Evolutionary conservation across 92 coral and sea anemone species (phyloP).

Genomic region (Siderastrea siderea): DNA sequence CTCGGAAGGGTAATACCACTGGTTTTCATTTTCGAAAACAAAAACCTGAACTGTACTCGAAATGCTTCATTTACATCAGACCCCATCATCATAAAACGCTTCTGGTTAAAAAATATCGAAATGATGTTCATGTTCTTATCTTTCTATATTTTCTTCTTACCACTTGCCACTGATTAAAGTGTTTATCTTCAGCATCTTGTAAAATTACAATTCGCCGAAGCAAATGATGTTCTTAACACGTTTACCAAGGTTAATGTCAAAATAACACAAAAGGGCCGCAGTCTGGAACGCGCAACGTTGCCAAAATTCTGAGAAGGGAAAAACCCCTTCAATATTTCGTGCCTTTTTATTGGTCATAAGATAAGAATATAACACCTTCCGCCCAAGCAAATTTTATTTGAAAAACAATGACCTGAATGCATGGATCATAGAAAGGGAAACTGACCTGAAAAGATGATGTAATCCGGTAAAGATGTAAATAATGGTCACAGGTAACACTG

Average conservation of each 20-base stretch:
- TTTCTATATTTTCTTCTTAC: no score
- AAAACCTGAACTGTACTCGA: no score
- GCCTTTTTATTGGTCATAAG: neutral
- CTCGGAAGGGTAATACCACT: no score
- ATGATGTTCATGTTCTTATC: no score
- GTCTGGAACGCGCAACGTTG: neutral
- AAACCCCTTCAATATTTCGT: neutral
- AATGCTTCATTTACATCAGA: no score
- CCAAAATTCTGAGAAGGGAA: neutral
- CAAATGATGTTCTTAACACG: neutral
- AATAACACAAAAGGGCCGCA: neutral
- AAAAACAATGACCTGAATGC: neutral
- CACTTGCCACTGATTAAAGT: neutral
- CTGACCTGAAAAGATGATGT: neutral
- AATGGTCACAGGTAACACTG: no score
- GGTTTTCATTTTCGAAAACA: no score
- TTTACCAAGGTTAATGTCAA: neutral
- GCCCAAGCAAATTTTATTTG: neutral
- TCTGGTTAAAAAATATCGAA: no score
- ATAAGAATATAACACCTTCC: neutral
- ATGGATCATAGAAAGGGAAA: neutral
- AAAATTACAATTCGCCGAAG: neutral
- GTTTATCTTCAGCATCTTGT: neutral
- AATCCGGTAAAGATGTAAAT: neutral
- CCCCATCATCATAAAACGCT: no score